These are phyloP conservation scores for Gnatocerus cornutus DNA, from an alignment of 2,888 invertebrate genomes.

Conservation along the genomic window DNA sequence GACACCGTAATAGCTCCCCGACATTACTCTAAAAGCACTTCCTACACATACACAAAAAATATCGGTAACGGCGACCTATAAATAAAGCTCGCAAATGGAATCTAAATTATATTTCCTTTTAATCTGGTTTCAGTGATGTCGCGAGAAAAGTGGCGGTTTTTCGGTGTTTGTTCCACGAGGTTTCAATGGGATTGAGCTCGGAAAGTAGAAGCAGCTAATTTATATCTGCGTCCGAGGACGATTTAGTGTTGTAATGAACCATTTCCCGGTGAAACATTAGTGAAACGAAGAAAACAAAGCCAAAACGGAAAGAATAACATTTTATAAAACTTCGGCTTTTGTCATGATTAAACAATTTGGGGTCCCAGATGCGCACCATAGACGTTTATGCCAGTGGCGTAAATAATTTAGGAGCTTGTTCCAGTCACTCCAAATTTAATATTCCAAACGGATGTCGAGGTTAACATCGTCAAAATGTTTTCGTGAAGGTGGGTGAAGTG, in stretches of 20 bases:
- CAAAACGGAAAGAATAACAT: too few species aligned
- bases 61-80: conserved; percentile 34
- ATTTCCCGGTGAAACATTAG: too few species aligned
- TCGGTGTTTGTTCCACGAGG: background rate
- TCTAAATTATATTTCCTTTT: conserved; percentile 31
- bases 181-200: background rate
- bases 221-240: too few species aligned
- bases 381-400: conserved; percentile 6
- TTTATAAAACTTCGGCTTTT: too few species aligned
- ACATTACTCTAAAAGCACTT: conserved; percentile 65
- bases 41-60: conserved; percentile 56
- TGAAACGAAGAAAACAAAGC: too few species aligned
- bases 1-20: conserved; percentile 66
- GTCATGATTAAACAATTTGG: too few species aligned
- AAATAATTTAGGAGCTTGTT: conserved; percentile 9
- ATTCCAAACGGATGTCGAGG: conserved; percentile 6
- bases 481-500: conserved; percentile 37
- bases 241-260: too few species aligned
- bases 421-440: conserved; percentile 19
- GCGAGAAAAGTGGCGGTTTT: conserved; percentile 10
- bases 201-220: too few species aligned
- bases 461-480: conserved; percentile 35
- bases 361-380: too few species aligned
- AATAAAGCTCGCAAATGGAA: conserved; percentile 37
- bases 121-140: conserved; percentile 8